phyloP scores from a whole-genome alignment of 1,140 invertebrate genomes.

The Lepidurus apus region DNA sequence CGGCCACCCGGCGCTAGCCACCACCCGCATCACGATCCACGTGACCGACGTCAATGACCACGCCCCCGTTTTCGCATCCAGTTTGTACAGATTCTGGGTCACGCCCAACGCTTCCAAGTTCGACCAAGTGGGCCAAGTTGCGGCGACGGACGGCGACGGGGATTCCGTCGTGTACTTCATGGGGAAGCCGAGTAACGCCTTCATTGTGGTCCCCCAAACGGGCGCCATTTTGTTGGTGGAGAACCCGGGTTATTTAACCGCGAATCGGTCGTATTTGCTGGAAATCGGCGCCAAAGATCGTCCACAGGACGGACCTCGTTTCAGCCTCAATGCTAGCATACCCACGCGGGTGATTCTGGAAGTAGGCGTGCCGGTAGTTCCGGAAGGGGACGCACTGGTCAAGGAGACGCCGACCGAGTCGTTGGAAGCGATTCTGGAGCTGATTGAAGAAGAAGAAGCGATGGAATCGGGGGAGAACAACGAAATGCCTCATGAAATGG shows the following conservation, averaged over 20 bases:
- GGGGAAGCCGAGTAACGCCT: slow-evolving; percentile 65
- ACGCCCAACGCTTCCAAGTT: slow-evolving; percentile 62
- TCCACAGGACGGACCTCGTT: slow-evolving; percentile 52
- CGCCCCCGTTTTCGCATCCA: slow-evolving; percentile 69
- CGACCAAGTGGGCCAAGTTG: slow-evolving; percentile 69
- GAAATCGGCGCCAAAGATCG: slow-evolving; percentile 71
- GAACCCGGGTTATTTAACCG: slow-evolving; percentile 50
- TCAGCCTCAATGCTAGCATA: slow-evolving; percentile 58
- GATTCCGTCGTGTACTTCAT: slow-evolving; percentile 78
- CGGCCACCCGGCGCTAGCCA: slow-evolving; percentile 64
- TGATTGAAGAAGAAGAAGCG: slow-evolving; percentile 39
- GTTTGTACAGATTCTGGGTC: slow-evolving; percentile 69
- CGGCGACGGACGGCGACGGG: slow-evolving; percentile 76
- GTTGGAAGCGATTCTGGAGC: slow-evolving; percentile 37
- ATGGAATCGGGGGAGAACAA: slow-evolving; percentile 26
- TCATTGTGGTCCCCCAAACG: slow-evolving; percentile 84
- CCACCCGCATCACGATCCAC: slow-evolving; percentile 62
- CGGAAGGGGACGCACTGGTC: slow-evolving; percentile 42
- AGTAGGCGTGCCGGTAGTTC: slow-evolving; percentile 55
- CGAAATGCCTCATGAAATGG: slow-evolving; percentile 29
- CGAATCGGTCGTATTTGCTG: slow-evolving; percentile 52
- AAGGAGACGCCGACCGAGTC: slow-evolving; percentile 49
- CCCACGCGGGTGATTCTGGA: slow-evolving; percentile 69
- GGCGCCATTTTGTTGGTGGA: slow-evolving; percentile 71
- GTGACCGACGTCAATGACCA: slow-evolving; percentile 88